These are phyloP conservation scores for Xenentodon cancila DNA, from an alignment of 2,797 vertebrate genomes.

Conservation along the genomic window DNA sequence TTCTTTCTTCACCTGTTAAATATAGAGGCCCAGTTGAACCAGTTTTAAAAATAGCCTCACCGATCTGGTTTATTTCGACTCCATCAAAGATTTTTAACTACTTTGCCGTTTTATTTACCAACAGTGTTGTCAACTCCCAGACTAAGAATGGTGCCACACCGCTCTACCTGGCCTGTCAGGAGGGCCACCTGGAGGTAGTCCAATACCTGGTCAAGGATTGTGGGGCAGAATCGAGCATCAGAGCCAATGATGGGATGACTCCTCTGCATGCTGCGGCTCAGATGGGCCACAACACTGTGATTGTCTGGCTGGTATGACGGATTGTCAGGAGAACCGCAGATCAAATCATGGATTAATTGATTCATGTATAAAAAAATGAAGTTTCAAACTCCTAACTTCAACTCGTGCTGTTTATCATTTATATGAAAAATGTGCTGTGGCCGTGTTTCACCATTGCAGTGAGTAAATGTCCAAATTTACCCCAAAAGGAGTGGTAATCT, in stretches of 20 bases:
- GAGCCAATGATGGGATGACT: constrained; percentile 95
- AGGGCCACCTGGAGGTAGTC: constrained; percentile 95
- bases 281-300: constrained; percentile 96
- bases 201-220: constrained; percentile 95
- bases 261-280: constrained; percentile 94
- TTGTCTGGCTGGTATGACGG: constrained; percentile 93
- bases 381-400: too few species aligned
- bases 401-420: too few species aligned
- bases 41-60: background rate
- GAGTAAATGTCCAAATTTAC: background rate
- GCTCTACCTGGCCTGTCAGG: constrained; percentile 98
- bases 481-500: background rate
- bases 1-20: too few species aligned
- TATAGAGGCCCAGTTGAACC: too few species aligned
- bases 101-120: constrained; percentile 31
- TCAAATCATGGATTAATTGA: too few species aligned
- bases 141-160: constrained; percentile 98
- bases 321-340: background rate
- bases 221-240: constrained; percentile 87
- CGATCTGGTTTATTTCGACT: constrained; percentile 1
- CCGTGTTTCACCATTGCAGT: rapidly evolving
- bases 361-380: too few species aligned
- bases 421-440: background rate
- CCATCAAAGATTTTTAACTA: constrained; percentile 4
- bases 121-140: constrained; percentile 90